These are phyloP conservation scores for Gasteruption jaculator DNA, from an alignment of 2,888 invertebrate species.

Conservation along the genomic window DNA sequence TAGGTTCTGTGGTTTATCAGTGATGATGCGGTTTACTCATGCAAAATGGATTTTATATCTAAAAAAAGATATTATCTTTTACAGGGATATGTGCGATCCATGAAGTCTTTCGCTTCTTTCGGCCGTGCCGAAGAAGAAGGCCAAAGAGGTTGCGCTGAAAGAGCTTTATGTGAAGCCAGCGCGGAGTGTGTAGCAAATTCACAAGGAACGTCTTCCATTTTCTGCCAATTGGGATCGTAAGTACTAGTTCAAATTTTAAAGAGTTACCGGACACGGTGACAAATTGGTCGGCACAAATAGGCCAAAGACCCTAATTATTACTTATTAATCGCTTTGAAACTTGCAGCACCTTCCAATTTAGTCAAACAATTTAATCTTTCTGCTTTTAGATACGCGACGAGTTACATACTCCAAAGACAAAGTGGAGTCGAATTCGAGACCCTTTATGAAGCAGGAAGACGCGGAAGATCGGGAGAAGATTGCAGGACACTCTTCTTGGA, in stretches of 20 bases:
- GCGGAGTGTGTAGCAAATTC: conserved; percentile 78
- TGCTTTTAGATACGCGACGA: conserved; percentile 72
- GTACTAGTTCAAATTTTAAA: conserved; percentile 48
- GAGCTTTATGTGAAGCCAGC: conserved; percentile 79
- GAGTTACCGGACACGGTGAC: neutral
- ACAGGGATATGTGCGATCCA: conserved; percentile 76
- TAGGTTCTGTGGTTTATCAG: no score
- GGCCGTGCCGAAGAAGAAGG: conserved; percentile 76
- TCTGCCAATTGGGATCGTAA: conserved; percentile 92
- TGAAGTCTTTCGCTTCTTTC: conserved; percentile 53
- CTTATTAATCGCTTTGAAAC: neutral
- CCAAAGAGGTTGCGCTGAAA: conserved; percentile 69
- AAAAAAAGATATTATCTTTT: conserved; percentile 13
- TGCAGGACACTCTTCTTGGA: conserved; percentile 80
- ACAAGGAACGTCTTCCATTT: conserved; percentile 69
- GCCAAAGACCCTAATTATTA: no score
- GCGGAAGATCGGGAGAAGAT: conserved; percentile 81
- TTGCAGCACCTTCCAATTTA: neutral
- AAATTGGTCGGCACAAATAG: no score
- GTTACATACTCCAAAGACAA: conserved; percentile 76
- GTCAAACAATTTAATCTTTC: neutral
- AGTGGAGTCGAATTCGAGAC: conserved; percentile 70
- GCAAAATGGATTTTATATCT: no score
- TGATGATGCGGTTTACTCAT: no score
- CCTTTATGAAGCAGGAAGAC: conserved; percentile 79